Evolutionary conservation across 2,797 vertebrate genomes (phyloP).

Genomic region (Sebastes diaconus): DNA sequence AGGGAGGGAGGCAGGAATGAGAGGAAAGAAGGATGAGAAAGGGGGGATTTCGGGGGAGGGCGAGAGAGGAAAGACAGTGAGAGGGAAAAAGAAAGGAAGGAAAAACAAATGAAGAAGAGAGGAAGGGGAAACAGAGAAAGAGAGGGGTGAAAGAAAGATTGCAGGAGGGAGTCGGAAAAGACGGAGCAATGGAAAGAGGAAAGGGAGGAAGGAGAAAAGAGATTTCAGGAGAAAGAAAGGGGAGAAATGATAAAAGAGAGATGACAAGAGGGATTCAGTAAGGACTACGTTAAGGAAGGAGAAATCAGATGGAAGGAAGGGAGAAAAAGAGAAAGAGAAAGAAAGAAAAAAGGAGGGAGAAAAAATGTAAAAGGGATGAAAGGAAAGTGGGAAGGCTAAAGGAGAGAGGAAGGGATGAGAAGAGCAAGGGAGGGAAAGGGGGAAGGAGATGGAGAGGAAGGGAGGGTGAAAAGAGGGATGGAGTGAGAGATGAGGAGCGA

Average conservation of each 20-base stretch:
- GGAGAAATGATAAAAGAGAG: not conserved
- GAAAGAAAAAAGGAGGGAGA: not conserved
- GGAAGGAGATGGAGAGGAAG: not conserved
- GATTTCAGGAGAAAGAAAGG: not conserved
- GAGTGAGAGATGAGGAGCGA: not conserved
- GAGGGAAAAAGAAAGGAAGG: not conserved
- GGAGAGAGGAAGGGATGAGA: too few relatives aligned
- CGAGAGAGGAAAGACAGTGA: not conserved
- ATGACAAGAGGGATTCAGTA: not conserved
- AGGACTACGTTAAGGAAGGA: not conserved
- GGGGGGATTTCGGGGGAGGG: not conserved
- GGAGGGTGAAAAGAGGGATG: too few relatives aligned
- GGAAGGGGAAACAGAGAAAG: not conserved
- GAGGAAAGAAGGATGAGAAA: not conserved
- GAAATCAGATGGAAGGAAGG: not conserved
- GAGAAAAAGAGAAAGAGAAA: not conserved
- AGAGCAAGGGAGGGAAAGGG: not conserved
- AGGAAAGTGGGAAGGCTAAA: not conserved
- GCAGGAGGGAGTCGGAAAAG: not conserved
- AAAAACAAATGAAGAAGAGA: not conserved
- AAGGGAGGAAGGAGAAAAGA: too few relatives aligned
- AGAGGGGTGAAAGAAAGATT: not conserved
- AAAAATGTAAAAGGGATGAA: not conserved
- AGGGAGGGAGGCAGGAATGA: not conserved
- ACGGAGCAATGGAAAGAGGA: not conserved